Conservation (phyloP, 2,888 invertebrate species). For the Eupeodes latifasciatus region DNA sequence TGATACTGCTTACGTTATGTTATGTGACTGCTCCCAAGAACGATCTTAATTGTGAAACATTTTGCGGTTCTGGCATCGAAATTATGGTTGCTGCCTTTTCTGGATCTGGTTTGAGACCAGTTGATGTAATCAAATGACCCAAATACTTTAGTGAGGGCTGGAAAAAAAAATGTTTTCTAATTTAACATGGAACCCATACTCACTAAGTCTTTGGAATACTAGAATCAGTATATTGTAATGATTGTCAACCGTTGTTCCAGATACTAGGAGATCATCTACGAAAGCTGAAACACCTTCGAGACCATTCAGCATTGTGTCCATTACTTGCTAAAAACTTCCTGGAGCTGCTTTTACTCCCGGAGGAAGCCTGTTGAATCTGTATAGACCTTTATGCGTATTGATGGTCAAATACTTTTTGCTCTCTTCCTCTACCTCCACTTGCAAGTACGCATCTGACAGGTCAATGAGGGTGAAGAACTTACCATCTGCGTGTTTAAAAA, state of each 20-base stretch:
- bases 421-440: slow-evolving; percentile 32
- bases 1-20: too few relatives aligned
- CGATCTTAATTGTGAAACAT: too few relatives aligned
- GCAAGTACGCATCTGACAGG: slow-evolving; percentile 40
- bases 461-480: slow-evolving; percentile 32
- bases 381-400: slow-evolving; percentile 37
- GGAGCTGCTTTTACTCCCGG: slow-evolving; percentile 39
- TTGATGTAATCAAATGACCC: too few relatives aligned
- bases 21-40: too few relatives aligned
- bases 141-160: too few relatives aligned
- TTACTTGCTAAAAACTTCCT: slow-evolving; percentile 37
- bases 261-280: slow-evolving; percentile 17
- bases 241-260: neutral
- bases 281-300: slow-evolving; percentile 12
- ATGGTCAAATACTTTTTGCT: slow-evolving; percentile 29
- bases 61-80: too few relatives aligned
- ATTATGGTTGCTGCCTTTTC: too few relatives aligned
- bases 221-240: neutral
- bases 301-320: slow-evolving; percentile 15
- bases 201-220: slow-evolving; percentile 47
- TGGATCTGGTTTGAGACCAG: too few relatives aligned
- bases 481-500: slow-evolving; percentile 23
- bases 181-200: too few relatives aligned
- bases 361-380: too few relatives aligned
- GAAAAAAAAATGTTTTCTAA: too few relatives aligned